Conservation (phyloP, 1,140 invertebrate genomes). For the Ruditapes philippinarum region DNA sequence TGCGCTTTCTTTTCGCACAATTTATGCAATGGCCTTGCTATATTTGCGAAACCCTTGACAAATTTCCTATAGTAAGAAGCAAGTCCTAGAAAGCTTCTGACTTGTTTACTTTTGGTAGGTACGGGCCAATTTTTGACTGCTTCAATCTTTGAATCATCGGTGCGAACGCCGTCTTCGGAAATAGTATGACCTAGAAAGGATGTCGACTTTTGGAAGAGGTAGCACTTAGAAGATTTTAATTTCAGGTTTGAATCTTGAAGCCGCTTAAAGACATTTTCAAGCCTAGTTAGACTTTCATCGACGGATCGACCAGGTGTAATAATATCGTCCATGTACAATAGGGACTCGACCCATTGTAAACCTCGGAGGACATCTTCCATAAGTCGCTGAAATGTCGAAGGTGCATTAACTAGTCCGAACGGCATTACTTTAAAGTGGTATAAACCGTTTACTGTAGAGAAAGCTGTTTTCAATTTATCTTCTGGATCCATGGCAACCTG, state of each 20-base stretch:
- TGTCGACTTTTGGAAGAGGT: slow-evolving; percentile 66
- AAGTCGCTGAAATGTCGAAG: slow-evolving; percentile 70
- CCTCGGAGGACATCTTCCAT: slow-evolving; percentile 63
- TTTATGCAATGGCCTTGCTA: neutral
- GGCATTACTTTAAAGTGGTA: slow-evolving; percentile 46
- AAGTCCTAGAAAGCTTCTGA: neutral
- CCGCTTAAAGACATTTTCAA: slow-evolving; percentile 58
- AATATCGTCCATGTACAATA: slow-evolving; percentile 71
- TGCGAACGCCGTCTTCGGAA: slow-evolving; percentile 15
- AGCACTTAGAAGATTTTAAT: slow-evolving; percentile 60
- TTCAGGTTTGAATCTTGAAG: slow-evolving; percentile 53
- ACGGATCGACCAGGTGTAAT: slow-evolving; percentile 35
- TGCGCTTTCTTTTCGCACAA: neutral
- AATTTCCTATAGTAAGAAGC: neutral
- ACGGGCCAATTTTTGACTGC: slow-evolving; percentile 52
- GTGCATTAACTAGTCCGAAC: slow-evolving; percentile 60
- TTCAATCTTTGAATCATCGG: slow-evolving; percentile 39
- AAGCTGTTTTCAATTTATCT: slow-evolving; percentile 82
- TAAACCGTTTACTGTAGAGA: slow-evolving; percentile 13
- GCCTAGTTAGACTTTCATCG: slow-evolving; percentile 8
- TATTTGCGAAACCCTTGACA: neutral
- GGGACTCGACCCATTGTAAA: slow-evolving; percentile 51
- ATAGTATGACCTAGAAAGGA: slow-evolving; percentile 61
- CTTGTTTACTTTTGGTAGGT: neutral
- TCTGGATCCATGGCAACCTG: slow-evolving; percentile 72